Evolutionary conservation across 2,113 vertebrate genomes (phyloP), one percentile per base, ranked within the genome.

Genomic region (Coracopsis vasa): DNA sequence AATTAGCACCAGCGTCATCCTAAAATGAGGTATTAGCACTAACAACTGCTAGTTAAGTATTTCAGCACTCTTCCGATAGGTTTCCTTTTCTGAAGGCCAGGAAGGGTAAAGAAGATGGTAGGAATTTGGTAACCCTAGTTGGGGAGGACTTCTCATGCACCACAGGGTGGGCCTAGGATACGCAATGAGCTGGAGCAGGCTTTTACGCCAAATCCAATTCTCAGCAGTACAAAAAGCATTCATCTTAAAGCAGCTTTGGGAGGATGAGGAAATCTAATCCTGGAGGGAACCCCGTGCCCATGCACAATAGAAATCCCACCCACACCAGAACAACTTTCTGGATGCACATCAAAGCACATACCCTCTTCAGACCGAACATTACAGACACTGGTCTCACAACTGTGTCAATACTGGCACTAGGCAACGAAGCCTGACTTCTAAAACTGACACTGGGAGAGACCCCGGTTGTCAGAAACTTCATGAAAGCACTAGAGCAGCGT

Each of bases 241-340:
- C 80, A 77, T 62, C 86, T 81, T 69, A 87, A 94, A 89, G 91
- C 80, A 95, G 88, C 88, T 97, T 92, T 95, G 48, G 62, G 58
- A 94, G 73, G 62, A 95, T 84, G 83, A 96, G 53, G 73, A 95
- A 94, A 91, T 72, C 21, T 92, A 97, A 85, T 93, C 82, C 86
- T 75, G 88, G 82, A 89, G 88, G 47, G 54, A 93, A 89, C 28
- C 58, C 31, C 0, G 1, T 80, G 66, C 73, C 80, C 61, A 41
- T 4, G 25, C n/a, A 92, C 77, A 91, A 95, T 17, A 86, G 70
- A 89, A 85, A 96, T 79, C 77, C 91, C 83, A 95, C 83, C 86
- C 94, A 73, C 73, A 95, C 74, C 95, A 87, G 73, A 91, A 92
- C 48, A 74, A 89, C 91, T 94, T 96, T 89, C 86, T 89, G 94